Evolutionary conservation across 2,797 vertebrate species (phyloP), one percentile per base, ranked within the genome.

Genomic region (Urosaurus nigricauda): DNA sequence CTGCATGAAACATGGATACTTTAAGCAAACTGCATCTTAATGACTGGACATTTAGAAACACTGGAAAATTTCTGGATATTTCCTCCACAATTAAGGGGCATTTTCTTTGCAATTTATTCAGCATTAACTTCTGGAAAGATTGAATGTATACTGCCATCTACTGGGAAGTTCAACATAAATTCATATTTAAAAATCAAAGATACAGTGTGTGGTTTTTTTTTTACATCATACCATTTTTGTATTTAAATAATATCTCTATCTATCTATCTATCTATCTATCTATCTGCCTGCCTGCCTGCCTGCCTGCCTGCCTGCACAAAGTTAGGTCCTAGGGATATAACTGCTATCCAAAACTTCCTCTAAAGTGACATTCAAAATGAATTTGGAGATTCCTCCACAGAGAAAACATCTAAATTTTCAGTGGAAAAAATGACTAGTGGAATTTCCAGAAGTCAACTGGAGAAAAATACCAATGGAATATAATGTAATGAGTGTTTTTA

Each of bases 71-170:
- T 32, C 84, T 81, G 89, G 91, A 82, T 12, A 11, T 88, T 88
- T 60, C 71, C 65, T 92, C 88, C 83, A 26, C 8, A 53, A 9
- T 63, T 86, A 74, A 86, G 73, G 60, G 60, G 9, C 19, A 86
- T 77, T 92, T 84, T 53, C 70, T 74, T 60, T 77, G 21, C 51
- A 29, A 88, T 63, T 84, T 29, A 90, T 60, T 86, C 78, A 43
- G 53, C 29, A 19, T 4, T 5, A 7, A 77, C 86, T 13, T 88
- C 65, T 21, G 80, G 4, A 40, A 96, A 96, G 88, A 21, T 90
- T 97, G 96, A 96, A 95, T 94, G 91, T 56, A 89, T 93, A 96
- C 96, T 96, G 97, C 96, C 97, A 97, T 97, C 97, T 97, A 92
- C 96, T 95, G 97, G 96, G 47, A 90, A 17, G 37, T 5, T 0